phyloP scores from a whole-genome alignment of 2,888 invertebrate genomes.

The Dexiosoma caninum region DNA sequence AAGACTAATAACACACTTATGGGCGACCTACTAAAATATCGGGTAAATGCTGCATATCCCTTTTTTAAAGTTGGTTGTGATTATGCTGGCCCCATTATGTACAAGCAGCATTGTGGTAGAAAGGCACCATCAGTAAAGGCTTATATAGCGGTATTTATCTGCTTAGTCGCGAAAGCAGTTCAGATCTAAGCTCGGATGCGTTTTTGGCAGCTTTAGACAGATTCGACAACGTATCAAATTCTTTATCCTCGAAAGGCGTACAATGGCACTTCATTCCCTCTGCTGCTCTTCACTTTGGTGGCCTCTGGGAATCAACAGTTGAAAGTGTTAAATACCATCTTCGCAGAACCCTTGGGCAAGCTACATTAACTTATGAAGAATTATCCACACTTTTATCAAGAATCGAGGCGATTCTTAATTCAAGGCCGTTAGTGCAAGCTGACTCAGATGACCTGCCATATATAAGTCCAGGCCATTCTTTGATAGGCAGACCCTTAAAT shows the following conservation, averaged over 20 bases:
- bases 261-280: constrained; percentile 41
- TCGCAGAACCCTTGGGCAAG: neutral
- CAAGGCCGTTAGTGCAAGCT: neutral
- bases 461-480: constrained; percentile 11
- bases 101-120: constrained; percentile 6
- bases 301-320: neutral
- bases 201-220: constrained; percentile 18
- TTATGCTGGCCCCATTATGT: constrained; percentile 22
- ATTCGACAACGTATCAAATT: constrained; percentile 3
- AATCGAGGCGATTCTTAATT: constrained; percentile 17
- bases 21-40: constrained; percentile 15
- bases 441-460: constrained; percentile 20
- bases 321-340: neutral
- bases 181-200: constrained; percentile 46
- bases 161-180: constrained; percentile 20
- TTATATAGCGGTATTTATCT: constrained; percentile 57
- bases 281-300: neutral
- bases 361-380: constrained; percentile 18
- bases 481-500: constrained; percentile 12
- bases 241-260: constrained; percentile 12
- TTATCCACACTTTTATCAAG: constrained; percentile 14
- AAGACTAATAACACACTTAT: constrained; percentile 11
- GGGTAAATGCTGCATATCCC: constrained; percentile 11
- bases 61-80: constrained; percentile 39
- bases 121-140: constrained; percentile 5